Base-by-base conservation (phyloP, 2,797 vertebrate species). In the Microctenopoma lineatum region DNA sequence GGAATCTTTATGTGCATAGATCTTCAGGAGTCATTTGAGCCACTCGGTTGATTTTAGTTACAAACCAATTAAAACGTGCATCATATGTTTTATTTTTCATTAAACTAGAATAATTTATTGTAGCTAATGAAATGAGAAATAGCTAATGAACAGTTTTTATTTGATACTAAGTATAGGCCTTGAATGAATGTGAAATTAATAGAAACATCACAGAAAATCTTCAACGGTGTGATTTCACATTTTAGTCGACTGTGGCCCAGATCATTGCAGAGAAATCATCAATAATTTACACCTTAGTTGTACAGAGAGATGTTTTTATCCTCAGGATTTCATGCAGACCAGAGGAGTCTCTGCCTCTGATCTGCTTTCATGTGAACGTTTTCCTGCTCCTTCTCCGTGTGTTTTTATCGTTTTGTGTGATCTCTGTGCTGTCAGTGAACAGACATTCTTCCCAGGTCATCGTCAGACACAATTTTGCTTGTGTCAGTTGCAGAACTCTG, bases 251-350 rank as follows among this genome's bases (percentile, higher is more conserved):
- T 50, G 45, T 48, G 75, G 39, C 77, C 72, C 64, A 71, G 78
- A 78, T 77, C 0, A 46, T 63, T 78, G 75, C 70, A 72, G 73
- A 67, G 72, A 64, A 71, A 53, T 21, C 65, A 81, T 87, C 58
- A 73, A 79, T 81, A 75, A 85, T 89, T 61, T 54, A 83, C 29
- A 62, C 54, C 51, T 71, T 27, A 29, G 71, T 77, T 79, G 75
- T 73, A 55, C 69, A 46, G 62, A 62, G 61, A 16, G 41, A 46
- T 38, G 70, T 53, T 66, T n/a, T 65, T 59, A 47, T 59, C 45
- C 21, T 45, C 29, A 0, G 53, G 69, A 56, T 77, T 72, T 69
- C 41, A 16, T 29, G 26, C 42, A 70, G 66, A 75, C 81, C 62
- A 51, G 29, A 69, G 39, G 48, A 72, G 44, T 51, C 45, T 39